Conservation (phyloP, 30 jellyfish, hydroid and myxozoan genomes). For the Hydractinia echinata region DNA sequence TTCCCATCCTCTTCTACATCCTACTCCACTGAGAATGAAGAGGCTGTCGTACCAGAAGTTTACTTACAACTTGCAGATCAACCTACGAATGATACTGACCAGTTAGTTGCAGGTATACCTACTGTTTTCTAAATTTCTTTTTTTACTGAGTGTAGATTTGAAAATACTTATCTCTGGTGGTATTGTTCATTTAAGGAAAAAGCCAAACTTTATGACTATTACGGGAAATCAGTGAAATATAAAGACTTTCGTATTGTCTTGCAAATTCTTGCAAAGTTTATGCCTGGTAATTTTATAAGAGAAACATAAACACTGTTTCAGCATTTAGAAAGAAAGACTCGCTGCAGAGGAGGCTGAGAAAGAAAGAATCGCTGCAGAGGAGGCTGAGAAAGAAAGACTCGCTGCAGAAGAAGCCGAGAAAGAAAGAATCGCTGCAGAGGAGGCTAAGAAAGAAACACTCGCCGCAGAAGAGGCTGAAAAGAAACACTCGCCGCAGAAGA, state of each 20-base stretch:
- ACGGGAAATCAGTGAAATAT: too few species aligned
- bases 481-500: conserved; percentile 10
- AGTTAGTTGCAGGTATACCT: neutral
- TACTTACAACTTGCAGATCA: neutral
- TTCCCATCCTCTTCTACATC: neutral
- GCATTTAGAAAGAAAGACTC: neutral
- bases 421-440: conserved; percentile 26
- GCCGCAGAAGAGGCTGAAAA: too few species aligned
- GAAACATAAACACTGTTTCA: too few species aligned
- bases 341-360: conserved; percentile 34
- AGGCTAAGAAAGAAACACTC: too few species aligned
- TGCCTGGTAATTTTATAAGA: too few species aligned
- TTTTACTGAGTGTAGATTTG: too few species aligned
- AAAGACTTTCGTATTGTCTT: too few species aligned
- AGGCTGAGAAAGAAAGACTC: conserved; percentile 23
- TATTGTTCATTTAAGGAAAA: too few species aligned
- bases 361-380: conserved; percentile 30
- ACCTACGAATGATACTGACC: neutral
- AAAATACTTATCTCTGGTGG: too few species aligned
- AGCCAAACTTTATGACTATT: too few species aligned
- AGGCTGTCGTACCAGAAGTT: neutral
- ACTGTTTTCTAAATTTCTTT: too few species aligned
- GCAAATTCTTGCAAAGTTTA: too few species aligned
- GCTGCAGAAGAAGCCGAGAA: conserved; percentile 43
- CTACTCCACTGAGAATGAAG: neutral